Conservation (phyloP, 2,113 vertebrate species). For the Pelvicachromis taeniatus region DNA sequence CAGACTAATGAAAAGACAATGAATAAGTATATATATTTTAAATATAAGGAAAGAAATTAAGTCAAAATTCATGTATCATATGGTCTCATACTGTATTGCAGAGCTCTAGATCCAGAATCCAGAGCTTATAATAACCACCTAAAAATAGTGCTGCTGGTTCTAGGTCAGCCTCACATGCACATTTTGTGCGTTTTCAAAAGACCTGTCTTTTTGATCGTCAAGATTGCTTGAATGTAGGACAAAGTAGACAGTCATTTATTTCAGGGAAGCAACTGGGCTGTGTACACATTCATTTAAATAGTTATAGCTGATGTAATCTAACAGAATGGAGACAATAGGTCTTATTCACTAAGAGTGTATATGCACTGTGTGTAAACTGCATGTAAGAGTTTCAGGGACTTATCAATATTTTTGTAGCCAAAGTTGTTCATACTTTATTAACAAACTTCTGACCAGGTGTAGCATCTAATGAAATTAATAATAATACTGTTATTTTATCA, state of each 20-base stretch:
- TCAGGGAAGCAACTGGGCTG: neutral
- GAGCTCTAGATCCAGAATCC: slow-evolving; percentile 43
- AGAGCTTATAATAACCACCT: slow-evolving; percentile 56
- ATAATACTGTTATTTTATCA: neutral
- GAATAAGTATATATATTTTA: neutral
- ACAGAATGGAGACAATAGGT: neutral
- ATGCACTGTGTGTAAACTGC: neutral
- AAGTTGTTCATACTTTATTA: neutral
- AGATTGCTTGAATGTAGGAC: slow-evolving; percentile 44
- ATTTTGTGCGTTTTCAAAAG: slow-evolving; percentile 39
- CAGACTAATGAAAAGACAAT: neutral
- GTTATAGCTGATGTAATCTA: neutral
- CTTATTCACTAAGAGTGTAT: neutral
- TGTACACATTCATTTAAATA: neutral
- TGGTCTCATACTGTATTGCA: neutral
- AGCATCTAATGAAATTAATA: neutral
- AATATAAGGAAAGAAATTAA: fast-evolving
- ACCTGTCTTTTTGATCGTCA: slow-evolving; percentile 20
- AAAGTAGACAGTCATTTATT: neutral
- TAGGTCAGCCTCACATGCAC: slow-evolving; percentile 62
- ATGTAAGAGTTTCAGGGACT: neutral
- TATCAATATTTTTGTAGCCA: neutral
- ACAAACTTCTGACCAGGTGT: neutral
- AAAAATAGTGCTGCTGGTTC: slow-evolving; percentile 68
- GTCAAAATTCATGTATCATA: neutral